phyloP scores from a whole-genome alignment of 2,113 vertebrate genomes.

The Aleadryas rufinucha region DNA sequence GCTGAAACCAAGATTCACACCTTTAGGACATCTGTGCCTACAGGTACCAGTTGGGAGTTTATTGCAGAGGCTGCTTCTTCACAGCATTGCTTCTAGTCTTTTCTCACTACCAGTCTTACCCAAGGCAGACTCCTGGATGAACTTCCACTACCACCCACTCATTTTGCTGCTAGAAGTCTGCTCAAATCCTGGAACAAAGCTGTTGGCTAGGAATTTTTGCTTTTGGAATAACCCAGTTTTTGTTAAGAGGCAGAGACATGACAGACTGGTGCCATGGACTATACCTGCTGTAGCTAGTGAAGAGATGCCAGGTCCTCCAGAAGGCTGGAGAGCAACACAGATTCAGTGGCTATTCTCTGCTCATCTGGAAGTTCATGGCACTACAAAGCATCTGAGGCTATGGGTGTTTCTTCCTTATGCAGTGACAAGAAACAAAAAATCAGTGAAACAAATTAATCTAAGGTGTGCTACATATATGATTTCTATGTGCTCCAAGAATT shows the following conservation, averaged over 20 bases:
- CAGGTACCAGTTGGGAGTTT: neutral
- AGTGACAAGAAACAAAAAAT: neutral
- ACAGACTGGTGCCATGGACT: neutral
- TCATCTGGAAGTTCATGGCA: neutral
- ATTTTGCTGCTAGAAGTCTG: neutral
- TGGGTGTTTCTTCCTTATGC: neutral
- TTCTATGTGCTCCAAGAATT: neutral
- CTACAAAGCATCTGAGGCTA: neutral
- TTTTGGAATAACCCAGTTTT: neutral
- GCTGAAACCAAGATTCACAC: neutral
- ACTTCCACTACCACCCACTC: neutral
- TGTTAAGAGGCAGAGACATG: neutral
- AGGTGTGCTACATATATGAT: neutral
- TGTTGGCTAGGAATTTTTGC: neutral
- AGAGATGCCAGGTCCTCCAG: neutral
- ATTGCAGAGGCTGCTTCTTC: neutral
- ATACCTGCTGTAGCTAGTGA: neutral
- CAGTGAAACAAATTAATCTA: neutral
- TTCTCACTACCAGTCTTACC: neutral
- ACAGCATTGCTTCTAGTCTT: neutral
- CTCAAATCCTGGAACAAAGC: neutral
- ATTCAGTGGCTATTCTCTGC: neutral
- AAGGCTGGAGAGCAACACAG: neutral
- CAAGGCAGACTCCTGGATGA: neutral
- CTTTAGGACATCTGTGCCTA: neutral